Conservation (phyloP, 2,113 vertebrate genomes). For the Corythaeola cristata region DNA sequence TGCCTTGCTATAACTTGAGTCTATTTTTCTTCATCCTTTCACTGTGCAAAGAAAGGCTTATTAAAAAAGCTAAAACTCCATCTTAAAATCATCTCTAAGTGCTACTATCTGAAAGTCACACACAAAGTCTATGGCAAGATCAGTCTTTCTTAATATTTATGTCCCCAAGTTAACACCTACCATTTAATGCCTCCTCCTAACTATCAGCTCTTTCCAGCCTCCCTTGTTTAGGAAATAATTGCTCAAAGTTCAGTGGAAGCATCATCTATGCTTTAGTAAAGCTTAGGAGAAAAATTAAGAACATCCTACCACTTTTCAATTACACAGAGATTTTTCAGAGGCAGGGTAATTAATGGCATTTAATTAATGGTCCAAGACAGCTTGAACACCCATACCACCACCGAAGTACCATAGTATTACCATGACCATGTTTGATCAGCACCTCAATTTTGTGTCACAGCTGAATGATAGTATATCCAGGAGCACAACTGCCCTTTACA, state of each 20-base stretch:
- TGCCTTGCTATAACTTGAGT: not conserved
- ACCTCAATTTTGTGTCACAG: not conserved
- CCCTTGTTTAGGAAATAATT: not conserved
- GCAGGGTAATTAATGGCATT: not conserved
- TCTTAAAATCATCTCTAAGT: not conserved
- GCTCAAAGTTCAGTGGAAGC: not conserved
- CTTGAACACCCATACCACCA: not conserved
- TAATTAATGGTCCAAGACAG: not conserved
- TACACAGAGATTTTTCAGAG: not conserved
- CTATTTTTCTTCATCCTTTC: not conserved
- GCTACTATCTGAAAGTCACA: not conserved
- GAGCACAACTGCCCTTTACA: not conserved
- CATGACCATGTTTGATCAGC: not conserved
- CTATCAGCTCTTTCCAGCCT: not conserved
- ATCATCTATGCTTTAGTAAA: not conserved
- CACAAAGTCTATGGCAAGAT: not conserved
- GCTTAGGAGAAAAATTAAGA: not conserved
- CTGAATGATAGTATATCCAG: not conserved
- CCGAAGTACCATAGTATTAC: not conserved
- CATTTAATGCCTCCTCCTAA: not conserved
- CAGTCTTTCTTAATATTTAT: not conserved
- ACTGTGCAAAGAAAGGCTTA: fast-evolving
- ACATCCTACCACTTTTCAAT: not conserved
- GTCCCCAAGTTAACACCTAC: not conserved
- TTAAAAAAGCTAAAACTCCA: not conserved